phyloP scores from a whole-genome alignment of 2,113 vertebrate genomes.

The Tachysurus fulvidraco region DNA sequence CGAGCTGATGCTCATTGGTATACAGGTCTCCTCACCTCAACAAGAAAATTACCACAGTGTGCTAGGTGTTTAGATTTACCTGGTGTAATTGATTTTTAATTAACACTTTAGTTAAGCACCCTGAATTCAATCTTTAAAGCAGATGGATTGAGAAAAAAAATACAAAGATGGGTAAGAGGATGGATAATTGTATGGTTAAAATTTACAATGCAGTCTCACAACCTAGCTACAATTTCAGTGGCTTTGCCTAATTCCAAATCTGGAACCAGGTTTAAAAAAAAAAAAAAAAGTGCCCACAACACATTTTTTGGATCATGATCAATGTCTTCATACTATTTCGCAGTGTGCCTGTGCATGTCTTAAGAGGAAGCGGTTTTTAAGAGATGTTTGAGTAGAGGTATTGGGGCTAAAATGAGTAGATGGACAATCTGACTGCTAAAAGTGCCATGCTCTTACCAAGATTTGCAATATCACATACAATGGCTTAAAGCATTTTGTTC shows the following conservation, averaged over 20 bases:
- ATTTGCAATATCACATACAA: background rate
- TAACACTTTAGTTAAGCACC: background rate
- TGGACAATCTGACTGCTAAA: background rate
- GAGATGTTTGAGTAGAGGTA: background rate
- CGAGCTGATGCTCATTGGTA: background rate
- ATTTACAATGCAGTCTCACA: background rate
- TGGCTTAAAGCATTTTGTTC: background rate
- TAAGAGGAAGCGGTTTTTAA: background rate
- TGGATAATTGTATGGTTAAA: background rate
- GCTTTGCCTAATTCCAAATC: background rate
- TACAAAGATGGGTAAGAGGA: background rate
- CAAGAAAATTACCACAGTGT: background rate
- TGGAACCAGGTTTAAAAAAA: background rate
- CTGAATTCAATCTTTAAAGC: background rate
- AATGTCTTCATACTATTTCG: background rate
- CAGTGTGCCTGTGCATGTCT: background rate
- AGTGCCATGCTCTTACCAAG: background rate
- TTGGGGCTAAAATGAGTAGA: background rate
- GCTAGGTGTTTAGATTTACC: background rate
- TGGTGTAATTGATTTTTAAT: background rate
- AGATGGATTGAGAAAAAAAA: background rate
- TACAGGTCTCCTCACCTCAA: background rate
- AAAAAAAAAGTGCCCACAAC: background rate
- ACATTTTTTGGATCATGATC: background rate
- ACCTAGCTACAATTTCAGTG: background rate